Evolutionary conservation across 2,113 vertebrate species (phyloP).

Genomic region (Trogon surrucura): DNA sequence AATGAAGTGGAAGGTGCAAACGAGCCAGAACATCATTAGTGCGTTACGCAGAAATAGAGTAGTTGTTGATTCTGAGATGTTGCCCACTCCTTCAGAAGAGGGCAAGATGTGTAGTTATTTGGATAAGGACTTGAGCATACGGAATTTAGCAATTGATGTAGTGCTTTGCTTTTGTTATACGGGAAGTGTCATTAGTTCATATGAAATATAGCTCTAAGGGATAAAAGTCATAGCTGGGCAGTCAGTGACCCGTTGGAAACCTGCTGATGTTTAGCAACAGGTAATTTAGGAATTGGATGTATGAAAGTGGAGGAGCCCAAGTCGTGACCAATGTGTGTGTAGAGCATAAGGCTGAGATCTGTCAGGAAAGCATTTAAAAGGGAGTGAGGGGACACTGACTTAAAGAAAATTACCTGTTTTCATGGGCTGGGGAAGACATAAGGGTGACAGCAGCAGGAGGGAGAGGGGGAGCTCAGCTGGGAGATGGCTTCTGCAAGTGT

Average conservation of each 20-base stretch:
- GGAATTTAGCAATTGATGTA: no score
- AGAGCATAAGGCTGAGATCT: neutral
- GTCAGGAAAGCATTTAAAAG: neutral
- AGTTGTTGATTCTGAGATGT: neutral
- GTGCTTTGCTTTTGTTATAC: neutral
- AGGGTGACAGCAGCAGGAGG: neutral
- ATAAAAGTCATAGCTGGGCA: fast-evolving
- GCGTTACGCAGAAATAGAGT: neutral
- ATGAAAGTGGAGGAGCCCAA: neutral
- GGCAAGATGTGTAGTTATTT: neutral
- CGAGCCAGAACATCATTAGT: no score
- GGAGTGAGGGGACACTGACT: neutral
- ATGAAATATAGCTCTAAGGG: neutral
- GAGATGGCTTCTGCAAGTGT: neutral
- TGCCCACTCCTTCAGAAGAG: neutral
- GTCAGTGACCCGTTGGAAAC: neutral
- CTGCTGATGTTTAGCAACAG: neutral
- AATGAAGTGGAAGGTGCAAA: neutral
- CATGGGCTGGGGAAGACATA: neutral
- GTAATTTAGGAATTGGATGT: neutral
- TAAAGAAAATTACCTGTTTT: neutral
- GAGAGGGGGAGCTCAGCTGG: neutral
- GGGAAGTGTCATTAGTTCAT: neutral
- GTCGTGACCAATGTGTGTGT: neutral
- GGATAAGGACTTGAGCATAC: neutral